Evolutionary conservation across 2,113 vertebrate species (phyloP).

Genomic region (Mandrillus leucophaeus): DNA sequence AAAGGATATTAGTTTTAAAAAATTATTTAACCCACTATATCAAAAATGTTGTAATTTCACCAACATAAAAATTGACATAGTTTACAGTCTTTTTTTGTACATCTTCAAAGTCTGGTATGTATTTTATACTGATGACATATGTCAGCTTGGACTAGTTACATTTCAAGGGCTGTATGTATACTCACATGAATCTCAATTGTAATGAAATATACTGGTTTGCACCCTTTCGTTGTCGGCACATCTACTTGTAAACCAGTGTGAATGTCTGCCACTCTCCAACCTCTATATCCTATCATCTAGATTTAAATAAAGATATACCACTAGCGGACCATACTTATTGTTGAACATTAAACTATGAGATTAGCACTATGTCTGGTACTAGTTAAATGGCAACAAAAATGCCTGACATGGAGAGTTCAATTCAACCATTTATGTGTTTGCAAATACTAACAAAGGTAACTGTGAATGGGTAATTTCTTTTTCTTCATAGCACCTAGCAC

Average conservation of each 20-base stretch:
- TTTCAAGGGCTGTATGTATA: neutral
- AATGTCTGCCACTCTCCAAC: neutral
- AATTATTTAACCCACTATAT: neutral
- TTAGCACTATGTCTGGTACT: neutral
- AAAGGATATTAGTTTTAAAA: neutral
- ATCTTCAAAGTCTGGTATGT: neutral
- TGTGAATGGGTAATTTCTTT: neutral
- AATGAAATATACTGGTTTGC: neutral
- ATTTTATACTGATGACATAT: neutral
- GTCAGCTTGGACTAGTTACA: neutral
- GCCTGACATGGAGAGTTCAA: neutral
- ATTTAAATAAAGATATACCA: neutral
- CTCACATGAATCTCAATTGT: neutral
- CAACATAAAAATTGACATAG: constrained; percentile 18
- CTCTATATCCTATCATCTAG: neutral
- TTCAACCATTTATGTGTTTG: neutral
- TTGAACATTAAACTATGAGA: neutral
- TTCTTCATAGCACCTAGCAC: neutral
- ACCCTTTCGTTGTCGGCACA: neutral
- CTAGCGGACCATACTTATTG: neutral
- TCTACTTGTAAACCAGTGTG: neutral
- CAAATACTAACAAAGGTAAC: neutral
- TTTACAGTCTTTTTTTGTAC: neutral
- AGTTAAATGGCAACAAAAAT: neutral
- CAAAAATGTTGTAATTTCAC: constrained; percentile 32